Evolutionary conservation across 2,888 invertebrate genomes (phyloP), one percentile per base, ranked within the genome.

Genomic region (Cheilosia grossa): DNA sequence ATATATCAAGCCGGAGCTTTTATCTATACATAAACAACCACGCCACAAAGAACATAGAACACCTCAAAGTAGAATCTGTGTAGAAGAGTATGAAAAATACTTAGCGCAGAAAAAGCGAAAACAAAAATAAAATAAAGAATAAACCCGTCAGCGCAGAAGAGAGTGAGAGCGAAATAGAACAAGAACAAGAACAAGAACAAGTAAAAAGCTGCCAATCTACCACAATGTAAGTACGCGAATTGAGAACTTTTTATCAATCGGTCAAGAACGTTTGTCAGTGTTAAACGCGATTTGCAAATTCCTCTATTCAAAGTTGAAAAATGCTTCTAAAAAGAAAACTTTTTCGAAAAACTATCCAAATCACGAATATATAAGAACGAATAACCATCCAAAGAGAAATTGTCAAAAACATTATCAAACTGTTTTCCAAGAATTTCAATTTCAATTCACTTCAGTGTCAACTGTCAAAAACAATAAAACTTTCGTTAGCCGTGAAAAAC

Each of bases 221-320:
- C 87, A 88, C 89, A 90, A 88, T 78, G 61, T 77, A 77, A 61
- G 78, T 66, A 67, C 44, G 63, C 64, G 63, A 82, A 82, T 51
- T 89, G 88, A 87, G 89, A 90, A 90, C 85, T 89, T 90, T 91
- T 90, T 90, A 91, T 91, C 91, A 91, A 91, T 91, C 90, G 91
- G 91, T 90, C 90, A 91, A 91, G 91, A 91, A 91, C 91, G 88
- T 90, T 91, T 89, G 89, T 87, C 89, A 75, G 87, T 89, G 90
- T 87, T 88, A 42, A 87, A 88, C 89, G 88, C 88, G 81, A 80
- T 74, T 70, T 64, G 86, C 77, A 85, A 87, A 78, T 87, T 86
- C 73, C 70, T 80, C 61, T 81, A 70, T 49, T 69, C 30, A 73
- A 87, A 74, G 73, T 30, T 64, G 47, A 61, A 64, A 53, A 77